These are phyloP conservation scores for Dipodomys stephensi DNA, from an alignment of 2,113 vertebrate genomes.

Conservation along the genomic window DNA sequence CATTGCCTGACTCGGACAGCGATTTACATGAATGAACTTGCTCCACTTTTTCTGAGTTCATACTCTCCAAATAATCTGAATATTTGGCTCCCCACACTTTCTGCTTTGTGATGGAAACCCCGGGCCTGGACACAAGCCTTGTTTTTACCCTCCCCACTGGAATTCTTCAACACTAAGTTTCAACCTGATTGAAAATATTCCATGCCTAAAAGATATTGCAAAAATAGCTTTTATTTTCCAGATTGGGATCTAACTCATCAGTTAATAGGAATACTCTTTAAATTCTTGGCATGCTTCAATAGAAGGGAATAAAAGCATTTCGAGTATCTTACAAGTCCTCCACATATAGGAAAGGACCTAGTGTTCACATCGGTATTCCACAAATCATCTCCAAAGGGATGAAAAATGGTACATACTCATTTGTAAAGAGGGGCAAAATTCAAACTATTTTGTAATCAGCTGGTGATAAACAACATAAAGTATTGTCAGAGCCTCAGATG, in stretches of 20 bases:
- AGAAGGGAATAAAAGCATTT: background rate
- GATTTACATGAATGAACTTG: background rate
- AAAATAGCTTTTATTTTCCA: slow-evolving; percentile 49
- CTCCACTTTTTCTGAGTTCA: background rate
- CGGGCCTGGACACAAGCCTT: background rate
- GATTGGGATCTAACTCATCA: slow-evolving; percentile 2
- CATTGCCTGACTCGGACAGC: background rate
- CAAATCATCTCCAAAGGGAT: background rate
- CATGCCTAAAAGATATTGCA: slow-evolving; percentile 16
- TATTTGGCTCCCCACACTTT: background rate
- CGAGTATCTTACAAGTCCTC: background rate
- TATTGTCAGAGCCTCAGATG: background rate
- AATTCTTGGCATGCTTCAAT: background rate
- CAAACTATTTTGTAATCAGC: background rate
- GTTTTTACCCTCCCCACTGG: background rate
- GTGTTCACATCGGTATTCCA: background rate
- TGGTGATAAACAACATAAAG: background rate
- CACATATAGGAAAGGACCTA: background rate
- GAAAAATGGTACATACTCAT: background rate
- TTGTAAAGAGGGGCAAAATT: slow-evolving; percentile 45
- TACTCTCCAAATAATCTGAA: background rate
- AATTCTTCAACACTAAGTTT: background rate
- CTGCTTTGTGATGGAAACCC: background rate
- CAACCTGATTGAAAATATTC: background rate
- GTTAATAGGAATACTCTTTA: slow-evolving; percentile 11